These are phyloP conservation scores for Xestia xanthographa DNA, from an alignment of 2,888 invertebrate species.

Conservation along the genomic window DNA sequence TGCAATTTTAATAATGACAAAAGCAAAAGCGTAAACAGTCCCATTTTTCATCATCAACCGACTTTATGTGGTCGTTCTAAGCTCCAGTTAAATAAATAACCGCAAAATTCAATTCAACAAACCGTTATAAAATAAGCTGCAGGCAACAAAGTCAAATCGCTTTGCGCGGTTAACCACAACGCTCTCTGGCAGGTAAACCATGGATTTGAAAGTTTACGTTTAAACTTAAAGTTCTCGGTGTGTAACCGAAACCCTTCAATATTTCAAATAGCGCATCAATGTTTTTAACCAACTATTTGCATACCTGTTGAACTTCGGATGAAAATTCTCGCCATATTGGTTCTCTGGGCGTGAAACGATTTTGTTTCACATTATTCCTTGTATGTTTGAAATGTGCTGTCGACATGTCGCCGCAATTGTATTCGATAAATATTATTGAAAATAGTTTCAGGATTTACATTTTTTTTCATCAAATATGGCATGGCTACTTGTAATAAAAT, in stretches of 20 bases:
- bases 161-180: constrained; percentile 89
- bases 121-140: constrained; percentile 89
- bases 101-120: constrained; percentile 90
- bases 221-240: constrained; percentile 78
- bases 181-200: constrained; percentile 86
- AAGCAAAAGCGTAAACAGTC: constrained; percentile 47
- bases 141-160: constrained; percentile 89
- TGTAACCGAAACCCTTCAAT: constrained; percentile 80
- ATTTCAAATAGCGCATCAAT: constrained; percentile 78
- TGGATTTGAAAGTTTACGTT: constrained; percentile 87
- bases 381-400: constrained; percentile 67
- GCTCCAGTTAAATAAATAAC: constrained; percentile 89
- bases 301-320: constrained; percentile 80
- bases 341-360: constrained; percentile 70
- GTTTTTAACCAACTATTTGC: constrained; percentile 77
- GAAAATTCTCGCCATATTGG: constrained; percentile 63
- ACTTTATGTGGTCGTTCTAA: constrained; percentile 76
- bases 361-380: constrained; percentile 72
- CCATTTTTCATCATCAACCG: constrained; percentile 67
- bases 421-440: constrained; percentile 55
- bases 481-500: neutral
- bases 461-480: neutral
- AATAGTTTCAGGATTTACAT: constrained; percentile 21
- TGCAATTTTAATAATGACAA: constrained; percentile 56
- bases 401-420: constrained; percentile 59